A percentile compares a stretch with the other conserved stretches of the same genome.
These are phyloP conservation scores for Cyclophora punctaria DNA, from an alignment of 2,888 invertebrate species.

Conservation along the genomic window DNA sequence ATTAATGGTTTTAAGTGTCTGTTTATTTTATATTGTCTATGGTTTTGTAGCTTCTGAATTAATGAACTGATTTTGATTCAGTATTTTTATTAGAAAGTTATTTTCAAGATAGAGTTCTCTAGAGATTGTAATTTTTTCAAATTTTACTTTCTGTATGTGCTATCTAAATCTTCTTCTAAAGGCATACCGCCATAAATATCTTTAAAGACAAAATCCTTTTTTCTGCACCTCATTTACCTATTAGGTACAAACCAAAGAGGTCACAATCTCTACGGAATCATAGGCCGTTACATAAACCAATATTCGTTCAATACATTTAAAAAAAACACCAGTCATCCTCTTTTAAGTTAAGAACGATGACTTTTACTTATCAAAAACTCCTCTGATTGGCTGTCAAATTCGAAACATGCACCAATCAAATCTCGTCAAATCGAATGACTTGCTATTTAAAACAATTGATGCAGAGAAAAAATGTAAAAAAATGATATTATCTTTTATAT, in stretches of 20 bases:
- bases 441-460: constrained; percentile 57
- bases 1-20: too few species aligned
- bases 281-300: constrained; percentile 27
- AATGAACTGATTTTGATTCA: too few species aligned
- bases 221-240: neutral
- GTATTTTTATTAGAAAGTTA: too few species aligned
- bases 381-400: constrained; percentile 70
- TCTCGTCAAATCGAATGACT: constrained; percentile 72
- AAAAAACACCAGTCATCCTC: constrained; percentile 39
- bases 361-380: constrained; percentile 32
- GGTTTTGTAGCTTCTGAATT: too few species aligned
- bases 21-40: too few species aligned
- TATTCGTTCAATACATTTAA: constrained; percentile 10
- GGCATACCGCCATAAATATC: neutral
- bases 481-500: constrained; percentile 66
- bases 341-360: constrained; percentile 68
- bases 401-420: constrained; percentile 59
- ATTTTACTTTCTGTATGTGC: neutral
- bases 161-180: neutral
- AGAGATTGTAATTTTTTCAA: too few species aligned
- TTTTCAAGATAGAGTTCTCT: too few species aligned
- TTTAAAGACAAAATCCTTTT: neutral
- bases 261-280: neutral
- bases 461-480: constrained; percentile 25
- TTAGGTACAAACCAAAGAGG: neutral